Evolutionary conservation across 2,888 invertebrate species (phyloP), one percentile per base, ranked within the genome.

Genomic region (Coecobrya sp.): DNA sequence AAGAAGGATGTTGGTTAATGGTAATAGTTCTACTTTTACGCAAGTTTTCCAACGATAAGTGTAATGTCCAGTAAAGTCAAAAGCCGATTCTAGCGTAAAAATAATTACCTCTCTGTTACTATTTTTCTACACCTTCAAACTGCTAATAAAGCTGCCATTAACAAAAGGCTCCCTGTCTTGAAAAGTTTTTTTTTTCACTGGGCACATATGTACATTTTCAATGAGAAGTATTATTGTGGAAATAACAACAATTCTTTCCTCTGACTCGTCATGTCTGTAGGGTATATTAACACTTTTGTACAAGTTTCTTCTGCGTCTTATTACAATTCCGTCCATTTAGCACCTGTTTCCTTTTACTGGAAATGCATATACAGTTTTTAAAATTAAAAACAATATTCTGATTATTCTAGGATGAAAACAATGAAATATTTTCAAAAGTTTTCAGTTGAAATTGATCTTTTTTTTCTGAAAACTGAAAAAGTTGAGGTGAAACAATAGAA

Each of bases 101-200:
- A 86, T 91, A 91, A 91, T 91, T 91, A 91, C 86, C 65, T 76
- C 2, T 76, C 1, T 68, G n/a, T n/a, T n/a, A 30, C 25, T 79
- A n/a, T 27, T 79, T 76, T 22, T 79, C 52, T 86, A 79, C 86
- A 82, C 91, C 86, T 81, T 91, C 27, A 73, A 73, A 73, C 79
- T 81, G 36, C 81, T 81, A 84, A 91, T 86, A 91, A 91, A 86
- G 86, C 81, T 91, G 91, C 86, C 86, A 91, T 73, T 91, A 81
- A 81, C 70, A 70, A 68, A 91, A 42, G 8, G 84, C 84, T 84
- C 65, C 84, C 22, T 84, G 84, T 84, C 45, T 84, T 62, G 62
- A 84, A 62, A 85, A n/a, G 42, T 7, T 2, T 36, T 36, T 7
- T n/a, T 27, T n/a, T 5, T 11, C n/a, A 65, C 65, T 13, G n/a